Evolutionary conservation across 2,888 invertebrate species (phyloP).

Genomic region (Myathropa florea): DNA sequence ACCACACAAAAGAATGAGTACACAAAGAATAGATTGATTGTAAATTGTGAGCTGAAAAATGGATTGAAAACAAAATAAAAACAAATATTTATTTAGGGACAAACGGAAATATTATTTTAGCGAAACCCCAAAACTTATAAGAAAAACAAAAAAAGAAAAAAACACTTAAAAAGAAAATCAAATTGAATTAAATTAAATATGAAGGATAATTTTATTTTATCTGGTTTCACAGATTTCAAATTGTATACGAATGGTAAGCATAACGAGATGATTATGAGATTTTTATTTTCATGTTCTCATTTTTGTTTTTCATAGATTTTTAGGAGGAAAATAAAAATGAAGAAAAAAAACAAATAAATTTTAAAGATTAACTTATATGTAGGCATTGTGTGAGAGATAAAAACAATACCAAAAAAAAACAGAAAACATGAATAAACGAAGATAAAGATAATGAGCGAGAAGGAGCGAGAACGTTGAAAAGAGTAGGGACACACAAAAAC

Average conservation of each 20-base stretch:
- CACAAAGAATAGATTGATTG: neutral
- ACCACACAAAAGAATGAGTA: neutral
- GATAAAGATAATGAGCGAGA: neutral
- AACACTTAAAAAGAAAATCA: neutral
- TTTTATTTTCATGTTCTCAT: slow-evolving; percentile 41
- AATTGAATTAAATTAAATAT: neutral
- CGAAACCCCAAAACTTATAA: neutral
- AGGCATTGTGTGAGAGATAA: slow-evolving; percentile 39
- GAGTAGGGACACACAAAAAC: neutral
- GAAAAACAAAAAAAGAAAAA: slow-evolving; percentile 33
- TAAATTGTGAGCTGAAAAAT: neutral
- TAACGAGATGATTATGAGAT: slow-evolving; percentile 54
- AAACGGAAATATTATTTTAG: neutral
- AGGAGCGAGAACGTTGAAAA: slow-evolving; percentile 16
- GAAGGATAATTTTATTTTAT: slow-evolving; percentile 65
- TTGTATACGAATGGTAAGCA: slow-evolving; percentile 69
- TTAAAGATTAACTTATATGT: neutral
- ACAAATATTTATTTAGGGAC: slow-evolving; percentile 49
- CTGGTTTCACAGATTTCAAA: slow-evolving; percentile 70
- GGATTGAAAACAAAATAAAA: neutral
- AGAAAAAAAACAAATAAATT: neutral
- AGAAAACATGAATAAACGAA: neutral
- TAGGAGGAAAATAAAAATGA: slow-evolving; percentile 17
- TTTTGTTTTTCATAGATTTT: neutral
- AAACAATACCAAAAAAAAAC: neutral